These are phyloP conservation scores for Drosophila lacertosa DNA, from an alignment of 1,140 invertebrate genomes.

Conservation along the genomic window DNA sequence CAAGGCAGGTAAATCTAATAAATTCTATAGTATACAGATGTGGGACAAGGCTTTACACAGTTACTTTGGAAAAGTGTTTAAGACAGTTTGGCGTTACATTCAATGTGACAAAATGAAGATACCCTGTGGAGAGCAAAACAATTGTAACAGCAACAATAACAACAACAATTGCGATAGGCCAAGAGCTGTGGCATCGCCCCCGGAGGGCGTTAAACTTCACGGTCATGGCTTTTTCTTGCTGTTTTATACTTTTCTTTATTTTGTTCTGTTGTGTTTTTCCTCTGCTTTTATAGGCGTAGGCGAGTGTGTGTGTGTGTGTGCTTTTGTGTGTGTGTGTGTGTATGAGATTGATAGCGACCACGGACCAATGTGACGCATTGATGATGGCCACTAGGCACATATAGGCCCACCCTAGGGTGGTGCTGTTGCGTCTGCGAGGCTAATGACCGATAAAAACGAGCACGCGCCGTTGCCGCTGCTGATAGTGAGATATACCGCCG, in stretches of 20 bases:
- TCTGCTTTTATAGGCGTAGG: constrained; percentile 20
- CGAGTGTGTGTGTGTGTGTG: constrained; percentile 10
- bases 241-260: constrained; percentile 26
- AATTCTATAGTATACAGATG: too few species aligned
- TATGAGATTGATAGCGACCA: constrained; percentile 75
- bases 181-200: constrained; percentile 54
- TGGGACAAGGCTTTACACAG: too few species aligned
- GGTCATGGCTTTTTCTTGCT: constrained; percentile 80
- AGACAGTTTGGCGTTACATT: too few species aligned
- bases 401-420: constrained; percentile 4
- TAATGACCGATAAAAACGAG: constrained; percentile 78
- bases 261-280: constrained; percentile 1
- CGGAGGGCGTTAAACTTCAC: constrained; percentile 82
- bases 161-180: constrained; percentile 23
- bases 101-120: too few species aligned
- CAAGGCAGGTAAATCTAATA: too few species aligned
- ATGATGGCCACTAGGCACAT: constrained; percentile 54
- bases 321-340: constrained; percentile 8
- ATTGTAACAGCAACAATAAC: constrained; percentile 15
- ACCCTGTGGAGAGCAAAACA: not conserved
- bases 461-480: constrained; percentile 53
- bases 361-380: constrained; percentile 65
- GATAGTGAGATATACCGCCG: constrained; percentile 9
- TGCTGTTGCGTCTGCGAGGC: constrained; percentile 37
- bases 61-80: too few species aligned